Evolutionary conservation across 2,888 invertebrate genomes (phyloP), one percentile per base, ranked within the genome.

Genomic region (Ferrisia virgata): DNA sequence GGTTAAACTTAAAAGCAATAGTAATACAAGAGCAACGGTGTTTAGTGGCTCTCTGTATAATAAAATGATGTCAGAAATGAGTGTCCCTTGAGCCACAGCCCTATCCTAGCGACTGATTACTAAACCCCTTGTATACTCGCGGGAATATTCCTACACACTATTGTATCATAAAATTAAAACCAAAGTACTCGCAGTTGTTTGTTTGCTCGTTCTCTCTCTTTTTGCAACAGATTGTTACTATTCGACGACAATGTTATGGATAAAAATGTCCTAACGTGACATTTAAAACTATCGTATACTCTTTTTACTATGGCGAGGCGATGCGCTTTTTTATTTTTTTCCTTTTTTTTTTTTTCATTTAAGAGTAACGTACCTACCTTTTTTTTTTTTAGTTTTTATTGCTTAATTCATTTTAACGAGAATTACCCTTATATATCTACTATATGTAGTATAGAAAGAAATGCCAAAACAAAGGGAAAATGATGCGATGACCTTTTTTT

Each of bases 61-160:
- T 81, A 81, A 81, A 81, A 81, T 81, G 81, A 81, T 81, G 81
- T 81, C 81, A 81, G 81, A 81, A 58, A 81, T 81, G 81, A 81
- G 81, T 33, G 81, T 81, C 81, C 81, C 81, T 81, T 11, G 81
- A 81, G 81, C 47, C 53, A 81, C 58, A 47, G 53, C 81, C 81
- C 81, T 58, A 53, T 81, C 47, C 33, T 81, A 25, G 31, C 18
- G 28, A 81, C 81, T 81, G 81, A 81, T 81, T 81, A 81, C 81
- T 58, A 58, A 53, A 81, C 53, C 81, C 81, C 81, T 81, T 81
- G 81, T 81, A 81, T 81, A 53, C 81, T 81, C 81, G 47, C 28
- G 81, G 81, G 81, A 81, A 81, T 53, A 53, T 81, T 33, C 31
- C 53, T 33, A 53, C 58, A 47, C 81, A 43, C 33, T 81, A 81